Conservation (phyloP, 2,113 vertebrate genomes). For the Rissa tridactyla region DNA sequence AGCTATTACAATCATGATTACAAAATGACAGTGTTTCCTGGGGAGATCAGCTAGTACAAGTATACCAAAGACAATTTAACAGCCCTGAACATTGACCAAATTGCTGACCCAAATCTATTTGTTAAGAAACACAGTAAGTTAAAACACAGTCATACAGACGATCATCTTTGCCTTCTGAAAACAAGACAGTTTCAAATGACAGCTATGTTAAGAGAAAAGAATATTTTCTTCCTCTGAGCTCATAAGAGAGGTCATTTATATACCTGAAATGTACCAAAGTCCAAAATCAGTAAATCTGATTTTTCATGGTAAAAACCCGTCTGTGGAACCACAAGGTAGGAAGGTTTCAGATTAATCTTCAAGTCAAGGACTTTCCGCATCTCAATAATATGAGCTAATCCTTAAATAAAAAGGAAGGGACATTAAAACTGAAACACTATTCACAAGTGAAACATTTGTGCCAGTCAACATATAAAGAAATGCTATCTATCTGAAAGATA, state of each 20-base stretch:
- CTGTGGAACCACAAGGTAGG: slow-evolving; percentile 89
- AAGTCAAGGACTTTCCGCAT: slow-evolving; percentile 92
- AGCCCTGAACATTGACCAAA: not conserved
- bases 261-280: slow-evolving; percentile 94
- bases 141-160: not conserved
- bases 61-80: not conserved
- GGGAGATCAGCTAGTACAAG: not conserved
- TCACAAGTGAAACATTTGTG: not conserved
- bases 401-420: slow-evolving; percentile 65
- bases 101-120: not conserved
- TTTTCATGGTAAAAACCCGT: slow-evolving; percentile 83
- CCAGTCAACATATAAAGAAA: not conserved
- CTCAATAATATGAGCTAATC: slow-evolving; percentile 92
- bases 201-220: not conserved
- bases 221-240: not conserved
- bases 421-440: not conserved
- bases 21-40: not conserved
- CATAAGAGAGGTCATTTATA: not conserved
- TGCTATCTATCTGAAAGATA: not conserved
- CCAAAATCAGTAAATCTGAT: slow-evolving; percentile 87
- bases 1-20: not conserved
- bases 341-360: slow-evolving; percentile 89
- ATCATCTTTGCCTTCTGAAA: not conserved
- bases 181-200: not conserved
- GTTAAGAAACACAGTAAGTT: not conserved